A percentile compares a stretch with the other conserved stretches of the same genome.
These are phyloP conservation scores for Plemyria rubiginata DNA, from an alignment of 2,888 invertebrate genomes.

Conservation along the genomic window DNA sequence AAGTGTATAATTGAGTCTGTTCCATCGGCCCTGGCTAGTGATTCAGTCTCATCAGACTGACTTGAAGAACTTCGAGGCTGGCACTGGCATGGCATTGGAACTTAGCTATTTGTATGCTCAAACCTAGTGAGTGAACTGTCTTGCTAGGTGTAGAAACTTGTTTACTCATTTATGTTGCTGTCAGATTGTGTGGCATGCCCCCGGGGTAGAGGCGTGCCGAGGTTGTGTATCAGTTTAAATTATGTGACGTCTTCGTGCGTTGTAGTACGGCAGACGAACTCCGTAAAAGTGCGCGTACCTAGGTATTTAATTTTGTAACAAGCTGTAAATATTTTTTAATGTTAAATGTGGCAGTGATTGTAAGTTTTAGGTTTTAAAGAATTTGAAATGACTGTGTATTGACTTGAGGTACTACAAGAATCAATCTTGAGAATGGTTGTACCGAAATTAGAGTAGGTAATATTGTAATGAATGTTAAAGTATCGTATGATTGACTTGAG, in stretches of 20 bases:
- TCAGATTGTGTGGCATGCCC: slow-evolving; percentile 45
- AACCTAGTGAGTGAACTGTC: slow-evolving; percentile 58
- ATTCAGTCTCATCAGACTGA: slow-evolving; percentile 29
- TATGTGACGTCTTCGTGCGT: slow-evolving; percentile 66
- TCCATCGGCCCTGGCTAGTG: slow-evolving; percentile 43
- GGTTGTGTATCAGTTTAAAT: slow-evolving; percentile 48
- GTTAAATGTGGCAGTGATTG: slow-evolving; percentile 73
- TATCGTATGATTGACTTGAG: slow-evolving; percentile 41
- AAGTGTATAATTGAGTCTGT: slow-evolving; percentile 56
- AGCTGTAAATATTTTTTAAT: slow-evolving; percentile 74
- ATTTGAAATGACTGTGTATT: neutral
- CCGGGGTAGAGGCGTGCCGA: slow-evolving; percentile 1
- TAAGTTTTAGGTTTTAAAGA: slow-evolving; percentile 71
- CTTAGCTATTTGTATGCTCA: slow-evolving; percentile 61
- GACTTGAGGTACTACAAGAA: slow-evolving; percentile 4
- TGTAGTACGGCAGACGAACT: slow-evolving; percentile 67
- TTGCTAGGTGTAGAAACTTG: slow-evolving; percentile 46
- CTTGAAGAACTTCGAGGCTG: slow-evolving; percentile 17
- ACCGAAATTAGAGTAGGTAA: neutral
- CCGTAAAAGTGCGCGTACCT: slow-evolving; percentile 45
- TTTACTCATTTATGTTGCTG: slow-evolving; percentile 56
- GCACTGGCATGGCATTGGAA: slow-evolving; percentile 40
- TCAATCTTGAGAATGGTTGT: slow-evolving; percentile 12
- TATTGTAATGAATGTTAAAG: slow-evolving; percentile 33
- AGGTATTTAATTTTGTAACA: slow-evolving; percentile 61